Base-by-base conservation (phyloP, 2,113 vertebrate species). In the Paralichthys olivaceus region DNA sequence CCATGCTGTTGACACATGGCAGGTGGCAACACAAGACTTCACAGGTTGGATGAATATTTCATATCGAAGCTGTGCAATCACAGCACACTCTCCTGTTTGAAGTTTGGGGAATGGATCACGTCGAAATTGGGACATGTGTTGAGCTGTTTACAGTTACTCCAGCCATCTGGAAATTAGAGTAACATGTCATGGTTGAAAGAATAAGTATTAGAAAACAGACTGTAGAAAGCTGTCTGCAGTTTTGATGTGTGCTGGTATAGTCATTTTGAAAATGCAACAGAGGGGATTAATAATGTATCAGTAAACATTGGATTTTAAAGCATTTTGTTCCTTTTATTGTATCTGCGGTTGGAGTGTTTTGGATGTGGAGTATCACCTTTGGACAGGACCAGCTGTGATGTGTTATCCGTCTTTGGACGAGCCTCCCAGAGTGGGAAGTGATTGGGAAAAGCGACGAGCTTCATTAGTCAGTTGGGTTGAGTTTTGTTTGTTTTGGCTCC, bases 11-110 rank as follows among this genome's bases (percentile, higher is more conserved):
- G 90, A 91, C 93, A 92, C 84, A 82, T 86, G 84, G 88, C 90
- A 91, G 91, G 90, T 90, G 91, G 92, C 92, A 89, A 93, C 93
- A 93, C 88, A 91, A 88, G 89, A 91, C 89, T 91, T 92, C 88
- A 91, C 88, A 91, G 90, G 91, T 91, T 75, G 83, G 75, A 93
- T 94, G 71, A 93, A 95, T 94, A 92, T 93, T 95, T 95, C 56
- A 95, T 93, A 86, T 75, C 80, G 91, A 93, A 92, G 91, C 93
- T 94, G 93, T 92, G 90, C 81, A 90, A 93, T 91, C 90, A 90
- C 90, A 87, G 88, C 61, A 4, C 90, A 89, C 70, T 60, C 72
- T 78, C 79, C 85, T 73, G 74, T 92, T 92, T 93, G 91, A 90
- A 92, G 93, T 94, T 92, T 87, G 68, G 83, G 87, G 80, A 91